phyloP scores from a whole-genome alignment of 2,113 vertebrate genomes.

The Calyptomena viridis region DNA sequence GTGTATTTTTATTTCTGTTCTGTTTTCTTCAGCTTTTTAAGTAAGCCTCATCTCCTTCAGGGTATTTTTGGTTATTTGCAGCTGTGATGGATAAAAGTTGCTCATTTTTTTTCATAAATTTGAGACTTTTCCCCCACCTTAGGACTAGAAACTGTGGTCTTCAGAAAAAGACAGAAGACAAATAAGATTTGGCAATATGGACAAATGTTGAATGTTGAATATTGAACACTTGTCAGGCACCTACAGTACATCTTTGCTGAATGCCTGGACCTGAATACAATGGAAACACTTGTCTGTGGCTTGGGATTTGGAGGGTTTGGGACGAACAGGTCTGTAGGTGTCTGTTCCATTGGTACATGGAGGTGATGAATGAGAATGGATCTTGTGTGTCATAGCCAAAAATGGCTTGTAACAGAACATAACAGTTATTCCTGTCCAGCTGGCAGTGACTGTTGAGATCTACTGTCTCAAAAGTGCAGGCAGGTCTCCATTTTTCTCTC shows the following conservation, averaged over 20 bases:
- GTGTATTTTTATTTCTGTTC: slow-evolving; percentile 32
- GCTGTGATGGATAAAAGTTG: background rate
- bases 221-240: background rate
- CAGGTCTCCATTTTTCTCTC: background rate
- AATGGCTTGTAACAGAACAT: background rate
- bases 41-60: background rate
- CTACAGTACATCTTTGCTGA: background rate
- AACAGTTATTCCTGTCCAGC: background rate
- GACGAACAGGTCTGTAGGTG: background rate
- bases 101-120: background rate
- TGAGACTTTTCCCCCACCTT: background rate
- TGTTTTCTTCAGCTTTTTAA: slow-evolving; percentile 18
- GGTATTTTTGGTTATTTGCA: slow-evolving; percentile 2
- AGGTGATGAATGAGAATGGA: background rate
- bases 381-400: background rate
- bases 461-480: background rate
- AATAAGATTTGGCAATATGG: background rate
- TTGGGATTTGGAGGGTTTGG: background rate
- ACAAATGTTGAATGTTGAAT: background rate
- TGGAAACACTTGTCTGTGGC: background rate
- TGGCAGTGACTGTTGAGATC: background rate
- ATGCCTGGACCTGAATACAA: background rate
- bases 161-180: background rate
- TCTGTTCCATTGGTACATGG: background rate
- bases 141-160: background rate